Evolutionary conservation across 2,888 invertebrate species (phyloP).

Genomic region (Osmoderma eremita): DNA sequence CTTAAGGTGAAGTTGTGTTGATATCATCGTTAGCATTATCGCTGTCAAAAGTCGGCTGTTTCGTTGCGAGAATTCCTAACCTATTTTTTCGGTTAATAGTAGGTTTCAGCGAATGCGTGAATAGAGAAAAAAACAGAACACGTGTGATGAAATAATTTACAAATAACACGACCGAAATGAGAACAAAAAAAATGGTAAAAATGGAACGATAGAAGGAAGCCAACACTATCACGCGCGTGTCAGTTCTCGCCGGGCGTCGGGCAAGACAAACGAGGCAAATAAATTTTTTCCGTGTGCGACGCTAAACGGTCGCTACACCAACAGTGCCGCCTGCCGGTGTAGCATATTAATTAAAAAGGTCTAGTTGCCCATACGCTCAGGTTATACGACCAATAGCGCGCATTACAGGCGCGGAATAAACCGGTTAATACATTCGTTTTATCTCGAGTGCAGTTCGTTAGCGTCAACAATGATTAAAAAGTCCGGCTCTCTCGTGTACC

Average conservation of each 20-base stretch:
- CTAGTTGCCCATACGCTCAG: constrained; percentile 40
- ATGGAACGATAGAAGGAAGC: background rate
- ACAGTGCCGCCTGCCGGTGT: constrained; percentile 14
- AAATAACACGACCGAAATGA: no score
- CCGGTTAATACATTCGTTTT: constrained; percentile 56
- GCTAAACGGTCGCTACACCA: constrained; percentile 1
- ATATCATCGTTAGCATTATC: no score
- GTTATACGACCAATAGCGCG: constrained; percentile 42
- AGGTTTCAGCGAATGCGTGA: no score
- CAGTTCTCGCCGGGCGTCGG: background rate
- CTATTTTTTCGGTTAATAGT: no score
- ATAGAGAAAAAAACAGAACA: no score
- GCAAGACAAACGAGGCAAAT: constrained; percentile 28
- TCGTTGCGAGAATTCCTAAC: no score
- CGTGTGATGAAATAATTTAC: no score
- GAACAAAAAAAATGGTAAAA: constrained; percentile 2
- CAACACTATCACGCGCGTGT: background rate
- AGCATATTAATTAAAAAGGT: constrained; percentile 43
- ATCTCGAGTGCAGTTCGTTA: constrained; percentile 55
- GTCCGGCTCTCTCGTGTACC: constrained; percentile 17
- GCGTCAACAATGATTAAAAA: constrained; percentile 53
- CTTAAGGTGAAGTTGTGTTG: no score
- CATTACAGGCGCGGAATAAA: constrained; percentile 49
- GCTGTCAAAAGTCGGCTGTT: no score
- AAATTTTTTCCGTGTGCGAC: constrained; percentile 30